Percentiles rank a stretch among this genome's conserved stretches.
Evolutionary conservation across 1,140 invertebrate genomes (phyloP).

Genomic region (Lucilia cuprina): DNA sequence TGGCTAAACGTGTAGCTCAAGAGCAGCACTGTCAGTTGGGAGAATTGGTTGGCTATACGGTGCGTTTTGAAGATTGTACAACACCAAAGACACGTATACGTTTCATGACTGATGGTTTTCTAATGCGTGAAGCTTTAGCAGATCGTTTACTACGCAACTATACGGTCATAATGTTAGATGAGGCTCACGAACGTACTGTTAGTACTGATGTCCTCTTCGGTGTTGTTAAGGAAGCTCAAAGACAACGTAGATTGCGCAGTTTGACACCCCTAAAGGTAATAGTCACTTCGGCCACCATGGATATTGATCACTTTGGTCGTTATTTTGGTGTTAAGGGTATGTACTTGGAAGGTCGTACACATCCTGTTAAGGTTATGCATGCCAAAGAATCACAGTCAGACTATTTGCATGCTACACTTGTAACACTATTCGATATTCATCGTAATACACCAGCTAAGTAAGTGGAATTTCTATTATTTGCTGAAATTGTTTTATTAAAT

Average conservation of each 20-base stretch:
- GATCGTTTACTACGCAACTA: constrained; percentile 76
- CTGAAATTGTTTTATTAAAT: constrained; percentile 24
- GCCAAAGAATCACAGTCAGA: constrained; percentile 80
- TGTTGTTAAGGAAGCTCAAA: constrained; percentile 81
- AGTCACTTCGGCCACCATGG: constrained; percentile 95
- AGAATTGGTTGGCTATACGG: constrained; percentile 73
- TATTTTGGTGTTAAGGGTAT: constrained; percentile 90
- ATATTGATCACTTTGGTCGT: constrained; percentile 88
- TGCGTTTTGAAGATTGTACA: constrained; percentile 87
- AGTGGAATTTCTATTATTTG: constrained; percentile 52
- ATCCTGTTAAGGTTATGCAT: constrained; percentile 83
- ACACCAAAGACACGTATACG: constrained; percentile 77
- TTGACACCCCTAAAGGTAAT: constrained; percentile 75
- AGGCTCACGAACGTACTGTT: constrained; percentile 96
- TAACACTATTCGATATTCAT: constrained; percentile 93
- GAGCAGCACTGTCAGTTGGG: constrained; percentile 76
- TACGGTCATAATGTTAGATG: constrained; percentile 89
- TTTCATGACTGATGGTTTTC: constrained; percentile 91
- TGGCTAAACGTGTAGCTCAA: constrained; percentile 86
- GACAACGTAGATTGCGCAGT: constrained; percentile 70
- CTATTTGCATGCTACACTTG: constrained; percentile 81
- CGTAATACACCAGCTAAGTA: constrained; percentile 81
- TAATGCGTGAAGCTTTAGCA: constrained; percentile 82
- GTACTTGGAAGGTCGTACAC: constrained; percentile 89
- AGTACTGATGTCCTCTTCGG: constrained; percentile 93